Percentiles rank a stretch among this genome's conserved stretches.
Conservation (phyloP, 2,113 vertebrate genomes). For the Dromaius novaehollandiae region DNA sequence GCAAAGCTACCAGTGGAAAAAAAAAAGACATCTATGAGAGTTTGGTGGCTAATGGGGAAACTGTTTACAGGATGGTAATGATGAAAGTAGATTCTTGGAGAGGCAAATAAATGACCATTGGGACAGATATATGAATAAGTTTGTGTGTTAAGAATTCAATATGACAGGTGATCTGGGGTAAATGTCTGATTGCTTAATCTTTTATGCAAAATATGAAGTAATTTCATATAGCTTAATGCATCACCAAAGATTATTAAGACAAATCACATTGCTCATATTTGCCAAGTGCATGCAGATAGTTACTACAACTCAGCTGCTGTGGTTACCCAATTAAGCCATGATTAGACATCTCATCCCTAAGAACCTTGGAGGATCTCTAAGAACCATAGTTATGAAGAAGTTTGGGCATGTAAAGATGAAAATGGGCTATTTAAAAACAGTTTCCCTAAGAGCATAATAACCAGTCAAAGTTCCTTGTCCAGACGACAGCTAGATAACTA, state of each 20-base stretch:
- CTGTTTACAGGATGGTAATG: neutral
- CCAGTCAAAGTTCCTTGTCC: neutral
- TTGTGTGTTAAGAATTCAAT: constrained; percentile 1
- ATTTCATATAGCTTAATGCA: constrained; percentile 52
- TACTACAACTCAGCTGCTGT: neutral
- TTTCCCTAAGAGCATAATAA: neutral
- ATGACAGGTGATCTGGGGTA: constrained; percentile 3
- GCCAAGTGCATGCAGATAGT: neutral
- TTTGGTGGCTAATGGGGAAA: neutral
- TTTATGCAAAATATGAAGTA: constrained; percentile 54
- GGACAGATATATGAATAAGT: neutral
- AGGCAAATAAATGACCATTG: neutral
- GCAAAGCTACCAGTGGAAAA: neutral
- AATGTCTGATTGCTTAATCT: constrained; percentile 47
- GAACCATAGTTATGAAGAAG: neutral
- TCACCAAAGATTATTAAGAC: constrained; percentile 51
- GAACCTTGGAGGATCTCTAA: neutral
- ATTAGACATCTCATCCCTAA: neutral
- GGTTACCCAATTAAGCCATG: constrained; percentile 4
- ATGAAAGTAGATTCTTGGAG: neutral
- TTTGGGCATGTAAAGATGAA: neutral
- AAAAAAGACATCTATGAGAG: neutral
- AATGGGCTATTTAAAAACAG: neutral
- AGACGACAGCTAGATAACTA: neutral
- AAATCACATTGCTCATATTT: neutral